phyloP scores from a whole-genome alignment of 2,113 vertebrate species.

The Equus quagga region DNA sequence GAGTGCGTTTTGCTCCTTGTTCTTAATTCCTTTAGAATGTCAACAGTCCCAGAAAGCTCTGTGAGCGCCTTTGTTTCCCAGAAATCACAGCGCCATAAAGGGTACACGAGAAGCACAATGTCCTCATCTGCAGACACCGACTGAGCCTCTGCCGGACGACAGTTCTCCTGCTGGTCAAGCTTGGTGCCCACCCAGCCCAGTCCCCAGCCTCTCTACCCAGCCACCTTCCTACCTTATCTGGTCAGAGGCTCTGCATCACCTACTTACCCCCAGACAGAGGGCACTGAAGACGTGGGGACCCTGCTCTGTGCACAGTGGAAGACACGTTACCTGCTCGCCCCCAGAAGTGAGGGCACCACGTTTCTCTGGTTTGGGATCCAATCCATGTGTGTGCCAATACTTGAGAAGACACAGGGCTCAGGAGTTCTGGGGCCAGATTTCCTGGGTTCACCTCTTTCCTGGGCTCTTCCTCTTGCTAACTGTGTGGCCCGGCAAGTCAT shows the following conservation, averaged over 20 bases:
- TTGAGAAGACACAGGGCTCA: background rate
- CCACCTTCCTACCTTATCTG: background rate
- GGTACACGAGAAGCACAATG: background rate
- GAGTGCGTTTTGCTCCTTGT: background rate
- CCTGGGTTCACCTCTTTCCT: background rate
- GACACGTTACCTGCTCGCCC: background rate
- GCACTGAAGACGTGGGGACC: background rate
- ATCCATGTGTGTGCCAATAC: background rate
- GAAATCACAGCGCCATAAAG: background rate
- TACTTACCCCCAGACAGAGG: background rate
- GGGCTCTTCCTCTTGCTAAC: background rate
- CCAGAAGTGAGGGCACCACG: background rate
- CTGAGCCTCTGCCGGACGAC: background rate
- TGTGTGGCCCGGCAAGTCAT: background rate
- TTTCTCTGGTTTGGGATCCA: background rate
- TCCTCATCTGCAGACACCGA: background rate
- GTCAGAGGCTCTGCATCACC: background rate
- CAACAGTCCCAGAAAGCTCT: background rate
- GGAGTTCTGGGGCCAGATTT: background rate
- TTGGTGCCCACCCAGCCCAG: background rate
- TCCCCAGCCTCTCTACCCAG: background rate
- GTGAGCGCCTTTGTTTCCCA: background rate
- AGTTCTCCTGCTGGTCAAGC: background rate
- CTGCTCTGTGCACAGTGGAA: background rate
- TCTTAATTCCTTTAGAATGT: constrained; percentile 24